Conservation (phyloP, 2,797 vertebrate species). For the Borostomias antarcticus region DNA sequence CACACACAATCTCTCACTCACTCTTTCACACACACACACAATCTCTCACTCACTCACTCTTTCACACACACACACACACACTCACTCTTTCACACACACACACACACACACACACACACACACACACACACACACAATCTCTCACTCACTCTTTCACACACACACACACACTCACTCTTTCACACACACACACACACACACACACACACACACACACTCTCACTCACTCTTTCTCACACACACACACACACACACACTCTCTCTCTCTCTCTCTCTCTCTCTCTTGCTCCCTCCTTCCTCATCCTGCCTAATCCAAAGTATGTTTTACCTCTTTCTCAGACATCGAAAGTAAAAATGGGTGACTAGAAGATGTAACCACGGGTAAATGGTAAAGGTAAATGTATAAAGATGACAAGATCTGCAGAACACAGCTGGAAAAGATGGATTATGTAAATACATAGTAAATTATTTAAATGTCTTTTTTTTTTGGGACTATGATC, state of each 20-base stretch:
- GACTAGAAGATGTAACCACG: constrained; percentile 74
- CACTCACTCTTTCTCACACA: not conserved
- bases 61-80: too few relatives aligned
- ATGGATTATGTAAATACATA: constrained; percentile 86
- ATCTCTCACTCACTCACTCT: not conserved
- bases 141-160: not conserved
- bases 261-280: not conserved
- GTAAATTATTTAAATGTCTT: constrained; percentile 96
- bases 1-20: not conserved
- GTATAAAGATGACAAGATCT: constrained; percentile 49
- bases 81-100: not conserved
- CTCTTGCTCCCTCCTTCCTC: not conserved
- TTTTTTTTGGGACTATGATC: constrained; percentile 61
- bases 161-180: not conserved
- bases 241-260: not conserved
- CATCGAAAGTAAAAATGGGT: constrained; percentile 99
- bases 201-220: not conserved
- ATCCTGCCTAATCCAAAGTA: not conserved
- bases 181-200: too few relatives aligned
- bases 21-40: too few relatives aligned
- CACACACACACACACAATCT: not conserved
- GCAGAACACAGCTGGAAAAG: constrained; percentile 60
- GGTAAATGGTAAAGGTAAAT: too few relatives aligned
- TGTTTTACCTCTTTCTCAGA: constrained; percentile 70
- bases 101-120: too few relatives aligned